A percentile compares a stretch with the other conserved stretches of the same genome.
These are phyloP conservation scores for Diadumene lineata DNA, from an alignment of 92 coral and sea anemone species.

Conservation along the genomic window DNA sequence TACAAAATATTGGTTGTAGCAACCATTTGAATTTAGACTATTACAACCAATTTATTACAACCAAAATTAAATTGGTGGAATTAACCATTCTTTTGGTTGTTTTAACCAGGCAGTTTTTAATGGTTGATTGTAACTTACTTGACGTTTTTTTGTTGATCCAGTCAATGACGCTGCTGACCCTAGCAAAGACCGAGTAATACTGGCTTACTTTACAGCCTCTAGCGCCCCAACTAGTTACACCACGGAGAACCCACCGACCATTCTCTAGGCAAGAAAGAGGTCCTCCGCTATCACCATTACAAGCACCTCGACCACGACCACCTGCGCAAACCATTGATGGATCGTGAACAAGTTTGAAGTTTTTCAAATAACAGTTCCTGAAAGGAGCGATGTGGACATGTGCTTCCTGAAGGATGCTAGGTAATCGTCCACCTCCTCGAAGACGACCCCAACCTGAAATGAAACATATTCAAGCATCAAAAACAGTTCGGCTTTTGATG, in stretches of 20 bases:
- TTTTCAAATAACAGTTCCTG: background rate
- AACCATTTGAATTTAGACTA: too few relatives aligned
- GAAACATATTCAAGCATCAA: too few relatives aligned
- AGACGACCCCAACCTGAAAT: constrained; percentile 9
- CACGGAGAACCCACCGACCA: constrained; percentile 17
- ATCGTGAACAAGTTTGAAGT: background rate
- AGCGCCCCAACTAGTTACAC: constrained; percentile 21
- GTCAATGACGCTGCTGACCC: constrained; percentile 5
- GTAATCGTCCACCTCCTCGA: background rate
- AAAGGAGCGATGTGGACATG: background rate
- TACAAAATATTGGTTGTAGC: too few relatives aligned
- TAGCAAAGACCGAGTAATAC: constrained; percentile 21
- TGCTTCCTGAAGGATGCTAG: constrained; percentile 1
- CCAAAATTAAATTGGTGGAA: too few relatives aligned
- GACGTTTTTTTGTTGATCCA: constrained; percentile 18
- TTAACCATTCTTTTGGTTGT: too few relatives aligned
- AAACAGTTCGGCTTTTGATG: background rate
- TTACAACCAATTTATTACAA: too few relatives aligned
- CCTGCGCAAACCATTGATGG: constrained; percentile 27
- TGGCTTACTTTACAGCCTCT: background rate
- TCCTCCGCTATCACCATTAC: constrained; percentile 30
- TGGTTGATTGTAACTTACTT: too few relatives aligned
- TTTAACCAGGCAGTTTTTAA: too few relatives aligned
- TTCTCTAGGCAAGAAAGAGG: constrained; percentile 16
- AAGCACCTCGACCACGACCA: background rate